These are phyloP conservation scores for Selene dorsalis DNA, from an alignment of 2,797 vertebrate species.

Conservation along the genomic window DNA sequence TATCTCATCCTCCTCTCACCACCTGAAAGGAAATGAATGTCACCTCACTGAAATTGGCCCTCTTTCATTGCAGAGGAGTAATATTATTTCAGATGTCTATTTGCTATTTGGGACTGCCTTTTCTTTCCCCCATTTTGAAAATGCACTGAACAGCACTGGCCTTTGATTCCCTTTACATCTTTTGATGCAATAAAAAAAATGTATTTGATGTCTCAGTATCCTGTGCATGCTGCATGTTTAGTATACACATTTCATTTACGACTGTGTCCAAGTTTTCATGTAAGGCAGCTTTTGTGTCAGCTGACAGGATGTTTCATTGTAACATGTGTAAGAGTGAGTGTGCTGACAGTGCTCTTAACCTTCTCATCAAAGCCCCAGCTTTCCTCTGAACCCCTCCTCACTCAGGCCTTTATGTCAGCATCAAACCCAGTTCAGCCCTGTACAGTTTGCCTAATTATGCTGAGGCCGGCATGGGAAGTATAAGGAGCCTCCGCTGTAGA, in stretches of 20 bases:
- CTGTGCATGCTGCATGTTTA: not conserved
- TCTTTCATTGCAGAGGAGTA: constrained; percentile 50
- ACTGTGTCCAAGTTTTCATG: constrained; percentile 13
- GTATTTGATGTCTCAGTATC: constrained; percentile 22
- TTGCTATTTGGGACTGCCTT: constrained; percentile 31
- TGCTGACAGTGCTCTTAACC: constrained; percentile 76
- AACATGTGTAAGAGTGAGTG: constrained; percentile 63
- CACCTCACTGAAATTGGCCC: constrained; percentile 65
- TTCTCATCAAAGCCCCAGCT: constrained; percentile 71
- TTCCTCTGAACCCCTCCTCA: constrained; percentile 66
- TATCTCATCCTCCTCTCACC: constrained; percentile 60
- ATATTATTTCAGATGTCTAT: constrained; percentile 49
- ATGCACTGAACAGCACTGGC: constrained; percentile 13
- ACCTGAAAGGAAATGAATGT: constrained; percentile 76
- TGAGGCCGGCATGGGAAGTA: constrained; percentile 59
- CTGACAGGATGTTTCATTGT: constrained; percentile 64
- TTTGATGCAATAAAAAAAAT: constrained; percentile 14
- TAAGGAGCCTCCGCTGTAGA: constrained; percentile 44
- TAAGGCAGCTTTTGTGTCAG: constrained; percentile 46
- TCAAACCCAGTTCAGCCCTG: constrained; percentile 65
- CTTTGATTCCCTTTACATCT: constrained; percentile 24
- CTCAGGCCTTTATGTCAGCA: constrained; percentile 62
- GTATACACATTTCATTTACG: not conserved
- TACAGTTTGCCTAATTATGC: constrained; percentile 75
- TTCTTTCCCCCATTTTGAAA: constrained; percentile 11